phyloP scores from a whole-genome alignment of 2,797 vertebrate species.

The Falco concolor region DNA sequence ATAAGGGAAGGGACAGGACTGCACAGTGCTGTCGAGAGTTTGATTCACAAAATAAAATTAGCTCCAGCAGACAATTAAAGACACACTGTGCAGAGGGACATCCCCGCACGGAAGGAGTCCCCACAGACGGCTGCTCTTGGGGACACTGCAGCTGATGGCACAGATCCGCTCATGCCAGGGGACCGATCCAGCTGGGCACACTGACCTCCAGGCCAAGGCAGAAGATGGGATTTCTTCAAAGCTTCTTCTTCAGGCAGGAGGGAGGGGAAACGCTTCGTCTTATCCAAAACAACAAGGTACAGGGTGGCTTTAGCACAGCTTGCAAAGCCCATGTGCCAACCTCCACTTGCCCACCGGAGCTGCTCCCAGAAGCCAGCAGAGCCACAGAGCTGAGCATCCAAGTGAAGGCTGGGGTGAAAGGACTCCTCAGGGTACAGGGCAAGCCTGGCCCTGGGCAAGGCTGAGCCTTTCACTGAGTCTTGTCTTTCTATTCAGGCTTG shows the following conservation, averaged over 20 bases:
- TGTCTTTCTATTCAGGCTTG: neutral
- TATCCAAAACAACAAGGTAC: neutral
- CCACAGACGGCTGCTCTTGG: neutral
- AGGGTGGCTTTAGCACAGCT: neutral
- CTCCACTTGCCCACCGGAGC: neutral
- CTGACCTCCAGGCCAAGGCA: neutral
- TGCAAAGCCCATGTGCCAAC: neutral
- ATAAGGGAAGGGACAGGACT: neutral
- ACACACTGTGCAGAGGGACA: neutral
- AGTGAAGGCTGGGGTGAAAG: neutral
- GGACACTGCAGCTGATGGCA: too few relatives aligned
- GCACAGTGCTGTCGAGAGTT: neutral
- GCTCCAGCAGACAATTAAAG: neutral
- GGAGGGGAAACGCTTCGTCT: fast-evolving
- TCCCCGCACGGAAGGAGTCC: neutral
- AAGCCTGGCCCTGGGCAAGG: neutral
- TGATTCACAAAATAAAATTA: neutral
- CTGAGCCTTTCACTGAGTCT: neutral
- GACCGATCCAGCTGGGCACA: neutral
- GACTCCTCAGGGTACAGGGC: too few relatives aligned
- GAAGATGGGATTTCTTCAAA: neutral
- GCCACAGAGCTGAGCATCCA: neutral
- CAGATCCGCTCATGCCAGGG: fast-evolving
- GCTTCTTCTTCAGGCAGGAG: neutral
- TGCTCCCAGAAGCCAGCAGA: neutral